These are phyloP conservation scores for Cairina moschata DNA, from an alignment of 2,113 vertebrate species.

Conservation along the genomic window DNA sequence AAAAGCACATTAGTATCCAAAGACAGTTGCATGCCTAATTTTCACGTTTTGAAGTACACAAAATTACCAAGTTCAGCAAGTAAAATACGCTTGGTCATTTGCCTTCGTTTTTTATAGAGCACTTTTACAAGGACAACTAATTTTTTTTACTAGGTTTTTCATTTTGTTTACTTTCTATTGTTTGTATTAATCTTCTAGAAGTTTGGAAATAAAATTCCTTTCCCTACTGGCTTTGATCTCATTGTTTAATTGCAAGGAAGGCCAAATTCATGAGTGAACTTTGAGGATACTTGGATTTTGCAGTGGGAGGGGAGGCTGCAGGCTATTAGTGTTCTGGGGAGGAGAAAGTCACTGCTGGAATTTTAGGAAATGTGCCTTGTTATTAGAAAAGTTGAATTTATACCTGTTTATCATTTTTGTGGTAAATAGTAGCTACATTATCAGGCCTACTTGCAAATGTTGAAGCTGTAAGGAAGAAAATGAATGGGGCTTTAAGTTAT, in stretches of 20 bases:
- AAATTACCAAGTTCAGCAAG: not conserved
- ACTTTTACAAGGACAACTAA: constrained; percentile 59
- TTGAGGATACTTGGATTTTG: not conserved
- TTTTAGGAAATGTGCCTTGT: not conserved
- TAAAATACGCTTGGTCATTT: constrained; percentile 5
- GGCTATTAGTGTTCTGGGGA: not conserved
- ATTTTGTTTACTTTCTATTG: constrained; percentile 56
- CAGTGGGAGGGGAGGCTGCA: not conserved
- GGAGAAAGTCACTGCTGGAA: not conserved
- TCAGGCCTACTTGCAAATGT: not conserved
- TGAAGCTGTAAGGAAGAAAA: not conserved
- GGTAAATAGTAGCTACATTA: not conserved
- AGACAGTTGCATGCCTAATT: not conserved
- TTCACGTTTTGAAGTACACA: not conserved
- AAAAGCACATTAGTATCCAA: not conserved
- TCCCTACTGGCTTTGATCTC: constrained; percentile 29
- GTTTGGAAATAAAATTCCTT: constrained; percentile 75
- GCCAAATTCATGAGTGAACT: not conserved
- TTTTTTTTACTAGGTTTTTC: constrained; percentile 19
- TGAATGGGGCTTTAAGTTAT: not conserved
- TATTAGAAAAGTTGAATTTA: not conserved
- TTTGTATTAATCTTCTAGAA: constrained; percentile 71
- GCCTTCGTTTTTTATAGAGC: constrained; percentile 64
- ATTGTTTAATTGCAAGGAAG: constrained; percentile 3
- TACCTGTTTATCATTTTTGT: not conserved